phyloP scores from a whole-genome alignment of 2,888 invertebrate species.

The Acanthosepion esculentum region DNA sequence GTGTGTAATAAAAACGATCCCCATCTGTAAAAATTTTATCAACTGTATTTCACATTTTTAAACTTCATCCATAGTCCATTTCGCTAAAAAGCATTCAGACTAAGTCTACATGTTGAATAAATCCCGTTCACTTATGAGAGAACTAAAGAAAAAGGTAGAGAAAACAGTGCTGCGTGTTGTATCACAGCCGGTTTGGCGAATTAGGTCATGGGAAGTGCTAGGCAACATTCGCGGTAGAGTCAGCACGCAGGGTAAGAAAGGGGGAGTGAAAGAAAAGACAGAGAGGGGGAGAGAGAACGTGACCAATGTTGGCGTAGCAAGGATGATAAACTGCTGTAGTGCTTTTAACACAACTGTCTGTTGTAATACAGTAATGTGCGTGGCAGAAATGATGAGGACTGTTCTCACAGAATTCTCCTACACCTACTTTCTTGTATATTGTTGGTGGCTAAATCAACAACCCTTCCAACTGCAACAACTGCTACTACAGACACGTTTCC shows the following conservation, averaged over 20 bases:
- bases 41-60: background rate
- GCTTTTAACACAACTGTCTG: background rate
- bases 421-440: background rate
- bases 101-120: constrained; percentile 1
- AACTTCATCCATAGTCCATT: background rate
- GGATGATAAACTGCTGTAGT: background rate
- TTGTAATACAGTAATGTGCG: background rate
- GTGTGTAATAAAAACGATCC: constrained; percentile 45
- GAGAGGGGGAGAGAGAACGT: background rate
- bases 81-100: background rate
- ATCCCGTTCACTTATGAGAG: background rate
- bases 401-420: background rate
- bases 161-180: background rate
- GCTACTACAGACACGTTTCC: background rate
- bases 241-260: background rate
- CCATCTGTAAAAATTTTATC: constrained; percentile 36
- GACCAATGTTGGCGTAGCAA: background rate
- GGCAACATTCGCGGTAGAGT: background rate
- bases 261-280: no score
- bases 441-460: background rate
- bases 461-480: background rate
- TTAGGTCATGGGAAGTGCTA: background rate
- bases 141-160: no score
- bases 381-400: background rate
- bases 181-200: background rate